Evolutionary conservation across 2,113 vertebrate species (phyloP), one percentile per base, ranked within the genome.

Genomic region (Todiramphus chloris): DNA sequence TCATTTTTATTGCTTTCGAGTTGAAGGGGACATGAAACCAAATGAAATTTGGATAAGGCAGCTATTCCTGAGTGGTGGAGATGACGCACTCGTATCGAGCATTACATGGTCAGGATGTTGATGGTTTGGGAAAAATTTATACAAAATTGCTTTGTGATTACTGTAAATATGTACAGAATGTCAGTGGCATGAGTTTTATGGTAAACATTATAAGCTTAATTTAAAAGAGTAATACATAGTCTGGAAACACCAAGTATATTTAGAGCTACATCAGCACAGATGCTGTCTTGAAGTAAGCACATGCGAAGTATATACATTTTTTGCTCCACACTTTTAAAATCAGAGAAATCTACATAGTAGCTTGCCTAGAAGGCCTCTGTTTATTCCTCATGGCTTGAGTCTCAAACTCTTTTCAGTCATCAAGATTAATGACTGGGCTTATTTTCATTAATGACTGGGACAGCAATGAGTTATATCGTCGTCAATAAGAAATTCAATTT

Each of bases 361-460:
- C 24, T 93, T 88, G 51, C n/a, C 84, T 90, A 1, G 48, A 56
- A 58, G 31, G 16, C 51, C 15, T n/a, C 46, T 91, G 25, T 77
- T 94, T 51, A 33, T 90, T 87, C 41, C 78, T 50, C 82, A 39
- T 90, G 67, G 43, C 43, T 88, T 87, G 35, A 39, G 72, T 90
- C 82, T 96, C 66, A 95, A 91, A 92, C 41, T 93, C 74, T 91
- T 68, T 96, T 94, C 84, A 72, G 46, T 94, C 75, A 94, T 89
- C 88, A 83, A 85, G 87, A 96, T 93, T 92, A 96, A 97, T 89
- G 94, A 69, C 90, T 69, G 88, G 83, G 21, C 41, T 97, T 96
- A 83, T 94, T 96, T 96, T 98, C 96, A 95, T 97, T 97, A 97
- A 95, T 96, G 93, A 90, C 87, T 91, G 90, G 80, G 77, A 79